Evolutionary conservation across 2,113 vertebrate genomes (phyloP).

Genomic region (Campylorhamphus procurvoides): DNA sequence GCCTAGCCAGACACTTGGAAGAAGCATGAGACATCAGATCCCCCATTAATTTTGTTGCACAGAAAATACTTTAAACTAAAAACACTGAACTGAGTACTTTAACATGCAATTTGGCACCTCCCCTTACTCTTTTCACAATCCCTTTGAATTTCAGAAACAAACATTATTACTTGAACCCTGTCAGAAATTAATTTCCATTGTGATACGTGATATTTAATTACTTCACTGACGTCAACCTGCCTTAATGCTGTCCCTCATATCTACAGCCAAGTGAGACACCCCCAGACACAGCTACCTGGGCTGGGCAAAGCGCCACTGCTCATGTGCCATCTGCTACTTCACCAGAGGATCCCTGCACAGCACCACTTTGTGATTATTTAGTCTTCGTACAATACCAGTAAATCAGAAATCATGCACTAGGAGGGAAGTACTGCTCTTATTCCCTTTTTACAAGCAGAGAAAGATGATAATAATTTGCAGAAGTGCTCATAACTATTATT

Average conservation of each 20-base stretch:
- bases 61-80: background rate
- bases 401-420: background rate
- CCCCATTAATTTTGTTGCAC: background rate
- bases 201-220: background rate
- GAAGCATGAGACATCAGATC: background rate
- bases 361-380: background rate
- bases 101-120: background rate
- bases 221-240: background rate
- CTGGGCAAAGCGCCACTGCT: background rate
- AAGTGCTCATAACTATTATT: slow-evolving; percentile 36
- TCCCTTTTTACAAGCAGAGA: background rate
- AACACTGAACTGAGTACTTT: background rate
- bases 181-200: background rate
- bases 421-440: background rate
- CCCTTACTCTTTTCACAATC: background rate
- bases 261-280: background rate
- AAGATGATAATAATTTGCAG: slow-evolving; percentile 37
- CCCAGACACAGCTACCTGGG: background rate
- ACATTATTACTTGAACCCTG: background rate
- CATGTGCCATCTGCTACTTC: accelerated
- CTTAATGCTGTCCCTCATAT: background rate
- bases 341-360: background rate
- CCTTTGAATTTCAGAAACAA: background rate
- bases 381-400: background rate
- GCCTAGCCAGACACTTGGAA: background rate